Evolutionary conservation across 2,888 invertebrate species (phyloP), one percentile per base, ranked within the genome.

Genomic region (Lydus trimaculatus): DNA sequence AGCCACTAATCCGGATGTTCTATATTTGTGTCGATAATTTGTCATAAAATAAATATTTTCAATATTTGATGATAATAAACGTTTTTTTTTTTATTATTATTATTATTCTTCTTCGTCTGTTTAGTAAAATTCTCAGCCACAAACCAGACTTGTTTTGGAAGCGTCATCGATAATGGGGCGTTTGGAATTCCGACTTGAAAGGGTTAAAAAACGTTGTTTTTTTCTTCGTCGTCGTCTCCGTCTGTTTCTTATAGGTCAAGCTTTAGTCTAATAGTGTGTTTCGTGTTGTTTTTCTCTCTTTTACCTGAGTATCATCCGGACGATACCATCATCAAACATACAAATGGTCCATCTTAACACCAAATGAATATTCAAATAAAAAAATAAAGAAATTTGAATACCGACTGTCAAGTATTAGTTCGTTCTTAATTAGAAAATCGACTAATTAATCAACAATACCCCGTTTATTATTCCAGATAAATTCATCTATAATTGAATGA

Each of bases 321-420:
- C 48, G 48, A 48, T 48, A 48, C 48, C 20, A 28, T 20, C n/a
- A n/a, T 20, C 48, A 20, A 20, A 48, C 48, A 20, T 43, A n/a
- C 39, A 48, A 43, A 25, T 52, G 31, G 63, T 63, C 48, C n/a
- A 63, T 9, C 48, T 28, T 20, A n/a, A 31, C 48, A 52, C 23
- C 56, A 31, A 48, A 66, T 69, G 66, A 69, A 66, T 69, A 69
- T 69, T 69, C 66, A 69, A 63, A 61, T 17, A 43, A 43, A 43
- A 43, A 69, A 61, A 61, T 52, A 39, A 31, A 65, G 58, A 48
- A 61, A 31, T 60, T 60, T 31, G 60, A 31, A 33, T 48, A 48
- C 48, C 48, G 23, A 31, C 31, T 60, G 31, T 60, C 20, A 11
- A 2, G 31, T 39, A 17, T 15, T 23, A 11, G 15, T 4, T 48